A percentile compares a stretch with the other conserved stretches of the same genome.
These are phyloP conservation scores for Pollenia amentaria DNA, from an alignment of 2,888 invertebrate species.

Conservation along the genomic window DNA sequence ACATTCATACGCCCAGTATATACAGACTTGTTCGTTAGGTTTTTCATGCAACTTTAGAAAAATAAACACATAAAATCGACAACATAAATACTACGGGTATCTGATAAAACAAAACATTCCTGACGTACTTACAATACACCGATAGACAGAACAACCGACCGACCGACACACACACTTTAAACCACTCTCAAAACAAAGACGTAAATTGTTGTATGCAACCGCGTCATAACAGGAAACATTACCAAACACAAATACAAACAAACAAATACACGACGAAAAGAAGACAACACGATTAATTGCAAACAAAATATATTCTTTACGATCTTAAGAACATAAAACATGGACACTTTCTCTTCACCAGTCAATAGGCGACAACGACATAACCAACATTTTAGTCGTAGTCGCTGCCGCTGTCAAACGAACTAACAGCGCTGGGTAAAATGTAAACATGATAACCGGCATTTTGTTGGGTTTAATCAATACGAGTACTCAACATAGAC, in stretches of 20 bases:
- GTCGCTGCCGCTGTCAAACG: conserved; percentile 21
- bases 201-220: conserved; percentile 42
- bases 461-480: conserved; percentile 2
- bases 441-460: conserved; percentile 26
- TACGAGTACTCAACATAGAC: neutral
- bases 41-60: conserved; percentile 46
- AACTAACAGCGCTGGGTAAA: neutral
- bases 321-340: conserved; percentile 80
- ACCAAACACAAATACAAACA: conserved; percentile 71
- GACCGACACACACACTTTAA: neutral
- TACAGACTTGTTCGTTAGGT: neutral
- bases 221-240: conserved; percentile 80
- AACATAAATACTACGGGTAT: conserved; percentile 43
- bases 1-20: conserved; percentile 7
- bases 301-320: conserved; percentile 82
- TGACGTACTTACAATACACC: conserved; percentile 36
- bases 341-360: conserved; percentile 82
- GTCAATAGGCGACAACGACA: conserved; percentile 25
- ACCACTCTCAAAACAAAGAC: conserved; percentile 13
- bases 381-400: neutral
- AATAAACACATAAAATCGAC: conserved; percentile 68
- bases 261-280: neutral
- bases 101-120: conserved; percentile 67
- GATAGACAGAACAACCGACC: neutral
- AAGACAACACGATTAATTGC: conserved; percentile 58